Conservation (phyloP, 2,888 invertebrate species). For the Abscondita cerata region DNA sequence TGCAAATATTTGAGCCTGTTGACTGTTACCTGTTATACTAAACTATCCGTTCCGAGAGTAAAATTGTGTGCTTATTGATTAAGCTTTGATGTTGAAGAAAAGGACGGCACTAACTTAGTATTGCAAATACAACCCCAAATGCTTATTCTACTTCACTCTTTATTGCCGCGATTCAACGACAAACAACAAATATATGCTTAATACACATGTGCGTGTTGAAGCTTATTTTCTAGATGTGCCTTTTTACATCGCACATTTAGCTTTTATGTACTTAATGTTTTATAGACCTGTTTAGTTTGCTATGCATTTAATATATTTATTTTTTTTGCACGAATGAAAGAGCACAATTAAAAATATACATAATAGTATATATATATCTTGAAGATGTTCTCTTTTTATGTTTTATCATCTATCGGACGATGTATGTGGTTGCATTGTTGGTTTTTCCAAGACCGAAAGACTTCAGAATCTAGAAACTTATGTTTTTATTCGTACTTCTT, state of each 20-base stretch:
- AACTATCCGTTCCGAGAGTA: constrained; percentile 35
- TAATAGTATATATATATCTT: too few relatives aligned
- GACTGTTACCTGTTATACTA: constrained; percentile 50
- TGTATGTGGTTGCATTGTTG: too few relatives aligned
- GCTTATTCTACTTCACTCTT: constrained; percentile 32
- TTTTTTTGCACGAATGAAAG: too few relatives aligned
- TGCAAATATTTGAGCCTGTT: constrained; percentile 54
- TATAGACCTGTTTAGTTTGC: constrained; percentile 23
- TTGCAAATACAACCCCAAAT: constrained; percentile 12
- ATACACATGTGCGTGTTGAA: constrained; percentile 41
- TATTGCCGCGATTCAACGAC: constrained; percentile 39
- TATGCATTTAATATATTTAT: constrained; percentile 17
- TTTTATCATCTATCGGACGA: too few relatives aligned
- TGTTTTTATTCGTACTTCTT: too few relatives aligned
- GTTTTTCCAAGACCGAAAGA: too few relatives aligned
- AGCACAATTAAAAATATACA: too few relatives aligned
- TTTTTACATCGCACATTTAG: constrained; percentile 31
- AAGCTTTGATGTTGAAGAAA: constrained; percentile 18
- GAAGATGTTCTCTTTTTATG: too few relatives aligned
- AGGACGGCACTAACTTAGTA: constrained; percentile 21
- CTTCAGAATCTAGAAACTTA: too few relatives aligned
- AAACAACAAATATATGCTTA: constrained; percentile 43
- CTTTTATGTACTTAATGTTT: constrained; percentile 30
- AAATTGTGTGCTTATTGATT: constrained; percentile 30
- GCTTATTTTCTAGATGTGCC: constrained; percentile 37